Percentiles rank a stretch among this genome's conserved stretches.
Conservation (phyloP, 1,140 invertebrate species). For the Mercenaria mercenaria region DNA sequence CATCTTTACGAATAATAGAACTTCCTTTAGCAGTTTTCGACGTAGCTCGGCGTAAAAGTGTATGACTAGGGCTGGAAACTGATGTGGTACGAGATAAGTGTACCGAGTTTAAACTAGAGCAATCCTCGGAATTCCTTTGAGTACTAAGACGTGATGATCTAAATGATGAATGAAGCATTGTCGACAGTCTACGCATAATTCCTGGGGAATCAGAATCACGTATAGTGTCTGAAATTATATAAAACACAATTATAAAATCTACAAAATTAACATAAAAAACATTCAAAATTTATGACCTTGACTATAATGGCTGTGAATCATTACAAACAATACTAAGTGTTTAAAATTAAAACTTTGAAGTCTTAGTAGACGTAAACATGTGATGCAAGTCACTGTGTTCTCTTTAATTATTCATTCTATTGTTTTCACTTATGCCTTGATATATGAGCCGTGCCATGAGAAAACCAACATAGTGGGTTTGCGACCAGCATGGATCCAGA, state of each 20-base stretch:
- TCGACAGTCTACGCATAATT: conserved; percentile 60
- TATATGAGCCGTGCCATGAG: too few species aligned
- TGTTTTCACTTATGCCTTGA: too few species aligned
- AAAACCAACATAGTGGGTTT: too few species aligned
- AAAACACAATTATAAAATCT: not conserved
- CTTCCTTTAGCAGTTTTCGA: conserved; percentile 77
- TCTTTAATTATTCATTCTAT: too few species aligned
- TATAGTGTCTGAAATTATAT: conserved; percentile 67
- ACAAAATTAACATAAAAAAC: not conserved
- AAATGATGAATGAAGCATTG: conserved; percentile 61
- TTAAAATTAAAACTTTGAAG: too few species aligned
- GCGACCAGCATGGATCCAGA: too few species aligned
- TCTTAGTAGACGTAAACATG: too few species aligned
- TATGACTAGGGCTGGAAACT: conserved; percentile 53
- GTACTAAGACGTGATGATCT: conserved; percentile 42
- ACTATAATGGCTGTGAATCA: too few species aligned
- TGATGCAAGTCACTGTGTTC: too few species aligned
- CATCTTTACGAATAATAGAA: conserved; percentile 80
- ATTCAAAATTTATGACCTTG: not conserved
- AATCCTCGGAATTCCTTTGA: conserved; percentile 57
- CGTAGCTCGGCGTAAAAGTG: conserved; percentile 63
- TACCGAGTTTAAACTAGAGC: conserved; percentile 18
- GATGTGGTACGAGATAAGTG: conserved; percentile 23
- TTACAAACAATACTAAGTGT: too few species aligned
- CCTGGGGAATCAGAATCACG: conserved; percentile 53